Base-by-base conservation (phyloP, 2,888 invertebrate genomes). In the Vannuccia rotundouncinata region DNA sequence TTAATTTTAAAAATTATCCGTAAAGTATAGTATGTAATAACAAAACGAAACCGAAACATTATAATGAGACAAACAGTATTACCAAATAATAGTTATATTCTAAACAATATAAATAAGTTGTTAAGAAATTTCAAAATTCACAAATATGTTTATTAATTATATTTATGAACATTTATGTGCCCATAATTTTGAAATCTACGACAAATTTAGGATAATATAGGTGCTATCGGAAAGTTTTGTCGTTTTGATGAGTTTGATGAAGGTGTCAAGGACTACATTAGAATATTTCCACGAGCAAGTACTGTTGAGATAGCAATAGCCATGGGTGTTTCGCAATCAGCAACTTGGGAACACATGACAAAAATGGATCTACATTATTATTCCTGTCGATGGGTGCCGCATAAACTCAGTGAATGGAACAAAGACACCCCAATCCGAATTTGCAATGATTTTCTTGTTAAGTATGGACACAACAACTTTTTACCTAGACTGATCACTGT, bases 191-290 rank as follows among this genome's bases (percentile, higher is more conserved):
- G n/a, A n/a, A n/a, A n/a, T n/a, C n/a, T n/a, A n/a, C n/a, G n/a
- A n/a, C n/a, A n/a, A n/a, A n/a, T n/a, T n/a, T n/a, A n/a, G n/a
- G n/a, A n/a, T n/a, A n/a, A n/a, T n/a, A n/a, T n/a, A n/a, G n/a
- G n/a, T n/a, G n/a, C n/a, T n/a, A n/a, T n/a, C n/a, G n/a, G n/a
- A n/a, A n/a, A n/a, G n/a, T n/a, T n/a, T n/a, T n/a, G n/a, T n/a
- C n/a, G n/a, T n/a, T n/a, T n/a, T n/a, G n/a, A n/a, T n/a, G 83
- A 83, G 13, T n/a, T 59, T 59, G 59, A 59, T 59, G 59, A 10
- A 10, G 59, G 59, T 13, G n/a, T 59, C 13, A 59, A 75, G 22
- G 25, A 75, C n/a, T 31, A 75, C 75, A 27, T 75, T 22, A 29
- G 29, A 75, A 75, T 31, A 22, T 75, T 75, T 75, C 75, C 75